A percentile compares a stretch with the other conserved stretches of the same genome.
These are phyloP conservation scores for Sceliomorpha sp. DNA, from an alignment of 2,888 invertebrate genomes.

Conservation along the genomic window DNA sequence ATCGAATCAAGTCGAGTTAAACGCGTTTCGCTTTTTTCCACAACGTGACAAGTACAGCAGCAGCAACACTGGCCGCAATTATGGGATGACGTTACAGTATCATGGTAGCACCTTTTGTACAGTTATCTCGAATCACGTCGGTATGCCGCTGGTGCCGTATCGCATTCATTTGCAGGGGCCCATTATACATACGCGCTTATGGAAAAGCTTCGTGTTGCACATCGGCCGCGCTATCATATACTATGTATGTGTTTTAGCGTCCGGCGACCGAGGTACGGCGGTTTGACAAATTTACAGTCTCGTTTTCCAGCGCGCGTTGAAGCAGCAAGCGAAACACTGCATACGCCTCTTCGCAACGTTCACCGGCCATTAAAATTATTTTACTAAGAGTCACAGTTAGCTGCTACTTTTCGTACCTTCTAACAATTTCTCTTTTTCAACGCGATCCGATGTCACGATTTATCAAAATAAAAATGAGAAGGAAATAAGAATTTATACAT, in stretches of 20 bases:
- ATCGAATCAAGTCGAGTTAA: too few species aligned
- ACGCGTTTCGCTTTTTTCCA: too few species aligned
- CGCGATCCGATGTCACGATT: too few species aligned
- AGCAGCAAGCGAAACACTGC: conserved; percentile 51
- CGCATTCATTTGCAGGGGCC: conserved; percentile 47
- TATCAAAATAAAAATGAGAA: too few species aligned
- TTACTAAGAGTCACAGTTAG: conserved; percentile 37
- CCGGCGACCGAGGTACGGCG: conserved; percentile 54
- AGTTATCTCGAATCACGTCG: conserved; percentile 52
- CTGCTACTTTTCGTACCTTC: conserved; percentile 31
- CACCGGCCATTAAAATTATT: conserved; percentile 43
- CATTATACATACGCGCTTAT: conserved; percentile 48
- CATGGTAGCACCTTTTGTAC: conserved; percentile 46
- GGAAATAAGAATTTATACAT: too few species aligned
- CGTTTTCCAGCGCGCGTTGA: conserved; percentile 64
- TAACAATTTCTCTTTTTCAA: too few species aligned
- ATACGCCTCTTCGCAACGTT: conserved; percentile 21
- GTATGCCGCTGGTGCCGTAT: conserved; percentile 42
- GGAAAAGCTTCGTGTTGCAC: conserved; percentile 31
- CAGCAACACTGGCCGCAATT: conserved; percentile 36
- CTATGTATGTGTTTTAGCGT: conserved; percentile 46
- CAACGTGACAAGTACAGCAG: conserved; percentile 27
- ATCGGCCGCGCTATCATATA: conserved; percentile 34
- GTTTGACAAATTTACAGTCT: conserved; percentile 70
- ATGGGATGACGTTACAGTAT: conserved; percentile 46